Evolutionary conservation across 2,888 invertebrate species (phyloP), one percentile per base, ranked within the genome.

Genomic region (Cecidostiba fungosa): DNA sequence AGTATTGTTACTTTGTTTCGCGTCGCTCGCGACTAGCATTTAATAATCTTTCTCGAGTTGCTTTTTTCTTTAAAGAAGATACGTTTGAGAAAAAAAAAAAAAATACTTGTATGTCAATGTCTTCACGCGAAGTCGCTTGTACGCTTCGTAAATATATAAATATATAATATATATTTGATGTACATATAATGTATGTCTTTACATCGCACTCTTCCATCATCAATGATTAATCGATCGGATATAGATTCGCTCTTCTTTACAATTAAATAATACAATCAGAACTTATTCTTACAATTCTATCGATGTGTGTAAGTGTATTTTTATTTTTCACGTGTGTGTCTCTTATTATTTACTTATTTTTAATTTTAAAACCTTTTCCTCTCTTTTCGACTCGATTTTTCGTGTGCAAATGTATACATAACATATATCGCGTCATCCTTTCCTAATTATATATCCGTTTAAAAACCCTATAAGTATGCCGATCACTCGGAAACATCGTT

Each of bases 261-360:
- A 87, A 87, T 87, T 87, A 87, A 87, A 87, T 87, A 87, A 87
- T 87, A 87, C 87, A 87, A 87, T 87, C 87, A 87, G 84, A 87
- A 86, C 86, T 87, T 86, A 87, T 84, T 72, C 86, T 87, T 87
- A 87, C 79, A 86, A 86, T 83, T 84, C 87, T 87, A 87, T 86
- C 87, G 87, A 87, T 87, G 87, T 87, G 87, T 87, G 81, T 87
- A 84, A 82, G 85, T 85, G 86, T 87, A 80, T 59, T 84, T 84
- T 84, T 78, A 66, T 81, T 78, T 77, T 82, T 84, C 83, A 74
- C 86, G 82, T 74, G 84, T 77, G 85, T 87, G 85, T 84, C 77
- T 83, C 85, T 84, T 84, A 86, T 85, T 85, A 82, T 36, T 78
- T 77, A 76, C 62, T 62, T 66, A 23, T 29, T 66, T 76, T 50